These are phyloP conservation scores for Eurosta solidaginis DNA, from an alignment of 1,140 invertebrate species.

Conservation along the genomic window DNA sequence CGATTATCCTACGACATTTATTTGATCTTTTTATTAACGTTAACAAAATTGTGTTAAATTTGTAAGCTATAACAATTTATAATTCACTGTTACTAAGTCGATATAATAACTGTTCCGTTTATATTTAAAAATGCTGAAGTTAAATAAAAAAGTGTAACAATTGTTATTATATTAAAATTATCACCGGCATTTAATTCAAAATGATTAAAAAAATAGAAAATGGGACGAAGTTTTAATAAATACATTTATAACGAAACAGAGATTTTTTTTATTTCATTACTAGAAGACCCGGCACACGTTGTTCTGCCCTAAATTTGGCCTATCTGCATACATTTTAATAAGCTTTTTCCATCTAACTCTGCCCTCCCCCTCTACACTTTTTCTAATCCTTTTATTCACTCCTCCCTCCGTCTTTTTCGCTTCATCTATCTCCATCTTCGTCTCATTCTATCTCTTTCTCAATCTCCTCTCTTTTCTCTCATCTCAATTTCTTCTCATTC, in stretches of 20 bases:
- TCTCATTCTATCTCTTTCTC: no score
- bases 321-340: no score
- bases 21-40: neutral
- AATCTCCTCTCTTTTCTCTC: no score
- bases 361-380: no score
- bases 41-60: neutral
- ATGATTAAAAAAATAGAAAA: neutral
- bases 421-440: no score
- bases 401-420: no score
- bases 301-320: no score
- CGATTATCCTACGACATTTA: neutral
- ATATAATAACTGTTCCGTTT: no score
- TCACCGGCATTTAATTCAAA: neutral
- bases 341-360: no score
- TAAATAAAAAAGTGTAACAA: neutral
- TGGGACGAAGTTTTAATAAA: neutral
- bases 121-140: neutral
- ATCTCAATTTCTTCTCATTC: no score
- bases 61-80: neutral
- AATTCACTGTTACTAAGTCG: slow-evolving; percentile 5
- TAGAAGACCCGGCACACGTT: no score
- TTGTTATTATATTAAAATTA: neutral
- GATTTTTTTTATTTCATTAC: neutral
- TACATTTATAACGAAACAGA: slow-evolving; percentile 1
- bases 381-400: no score